Evolutionary conservation across 2,797 vertebrate genomes (phyloP).

Genomic region (Onychomys leucogaster): DNA sequence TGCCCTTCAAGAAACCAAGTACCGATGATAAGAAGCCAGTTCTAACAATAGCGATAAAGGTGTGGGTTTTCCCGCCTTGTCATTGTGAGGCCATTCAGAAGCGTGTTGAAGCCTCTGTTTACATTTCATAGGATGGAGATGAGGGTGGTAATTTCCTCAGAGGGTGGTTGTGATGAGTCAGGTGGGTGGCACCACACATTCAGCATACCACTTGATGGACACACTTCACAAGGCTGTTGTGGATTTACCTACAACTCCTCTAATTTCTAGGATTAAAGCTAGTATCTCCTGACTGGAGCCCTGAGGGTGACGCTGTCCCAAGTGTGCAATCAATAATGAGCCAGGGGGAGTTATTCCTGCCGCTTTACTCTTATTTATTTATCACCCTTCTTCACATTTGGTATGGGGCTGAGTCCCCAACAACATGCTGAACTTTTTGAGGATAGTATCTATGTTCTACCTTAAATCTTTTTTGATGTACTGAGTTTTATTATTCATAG

Average conservation of each 20-base stretch:
- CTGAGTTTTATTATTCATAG: neutral
- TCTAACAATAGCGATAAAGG: neutral
- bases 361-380: constrained; percentile 13
- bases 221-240: neutral
- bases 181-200: neutral
- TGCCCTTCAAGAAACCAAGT: neutral
- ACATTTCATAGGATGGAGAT: neutral
- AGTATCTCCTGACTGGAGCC: neutral
- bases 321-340: neutral
- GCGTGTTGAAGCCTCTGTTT: constrained; percentile 24
- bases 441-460: neutral
- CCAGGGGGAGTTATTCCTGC: neutral
- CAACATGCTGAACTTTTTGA: constrained; percentile 4
- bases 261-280: constrained; percentile 22
- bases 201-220: neutral
- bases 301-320: neutral
- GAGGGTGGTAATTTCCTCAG: neutral
- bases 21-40: neutral
- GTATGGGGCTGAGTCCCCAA: neutral
- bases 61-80: neutral
- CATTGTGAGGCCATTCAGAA: neutral
- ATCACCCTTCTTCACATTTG: neutral
- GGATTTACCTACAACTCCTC: neutral
- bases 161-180: neutral
- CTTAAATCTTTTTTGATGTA: constrained; percentile 17